phyloP scores from a whole-genome alignment of 2,888 invertebrate species.

The Drosophila subsilvestris region DNA sequence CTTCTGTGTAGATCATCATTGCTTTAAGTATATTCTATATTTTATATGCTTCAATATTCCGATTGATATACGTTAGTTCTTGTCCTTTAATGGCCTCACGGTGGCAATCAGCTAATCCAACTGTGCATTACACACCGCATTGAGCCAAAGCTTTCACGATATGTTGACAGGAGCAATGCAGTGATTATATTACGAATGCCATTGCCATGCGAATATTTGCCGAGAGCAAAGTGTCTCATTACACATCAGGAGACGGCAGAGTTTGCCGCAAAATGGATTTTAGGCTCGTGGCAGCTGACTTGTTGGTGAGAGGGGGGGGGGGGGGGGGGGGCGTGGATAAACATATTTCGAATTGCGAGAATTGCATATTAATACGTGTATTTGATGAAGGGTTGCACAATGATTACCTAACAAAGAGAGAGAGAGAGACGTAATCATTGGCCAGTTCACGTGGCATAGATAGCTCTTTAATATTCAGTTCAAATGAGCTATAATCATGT shows the following conservation, averaged over 20 bases:
- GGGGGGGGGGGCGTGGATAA: background rate
- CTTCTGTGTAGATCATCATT: too few relatives aligned
- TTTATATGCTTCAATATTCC: background rate
- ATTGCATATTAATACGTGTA: conserved; percentile 25
- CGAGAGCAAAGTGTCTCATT: conserved; percentile 68
- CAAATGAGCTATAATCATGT: conserved; percentile 7
- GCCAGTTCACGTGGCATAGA: background rate
- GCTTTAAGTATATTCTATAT: too few relatives aligned
- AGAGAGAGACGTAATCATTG: background rate
- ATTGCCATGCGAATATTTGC: conserved; percentile 73
- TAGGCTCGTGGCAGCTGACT: too few relatives aligned
- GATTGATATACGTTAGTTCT: background rate
- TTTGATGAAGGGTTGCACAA: conserved; percentile 61
- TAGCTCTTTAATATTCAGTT: background rate
- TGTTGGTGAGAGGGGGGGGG: too few relatives aligned
- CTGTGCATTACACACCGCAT: conserved; percentile 1
- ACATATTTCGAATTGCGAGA: conserved; percentile 12
- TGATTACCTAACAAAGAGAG: conserved; percentile 52
- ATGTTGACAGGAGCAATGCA: conserved; percentile 58
- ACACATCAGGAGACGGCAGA: conserved; percentile 46
- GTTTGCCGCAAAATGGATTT: background rate
- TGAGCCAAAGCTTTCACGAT: background rate
- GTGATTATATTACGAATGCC: conserved; percentile 76
- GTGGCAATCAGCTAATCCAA: background rate
- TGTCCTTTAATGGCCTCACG: background rate